These are phyloP conservation scores for Anguilla japonica DNA, from an alignment of 2,113 vertebrate genomes.

Conservation along the genomic window DNA sequence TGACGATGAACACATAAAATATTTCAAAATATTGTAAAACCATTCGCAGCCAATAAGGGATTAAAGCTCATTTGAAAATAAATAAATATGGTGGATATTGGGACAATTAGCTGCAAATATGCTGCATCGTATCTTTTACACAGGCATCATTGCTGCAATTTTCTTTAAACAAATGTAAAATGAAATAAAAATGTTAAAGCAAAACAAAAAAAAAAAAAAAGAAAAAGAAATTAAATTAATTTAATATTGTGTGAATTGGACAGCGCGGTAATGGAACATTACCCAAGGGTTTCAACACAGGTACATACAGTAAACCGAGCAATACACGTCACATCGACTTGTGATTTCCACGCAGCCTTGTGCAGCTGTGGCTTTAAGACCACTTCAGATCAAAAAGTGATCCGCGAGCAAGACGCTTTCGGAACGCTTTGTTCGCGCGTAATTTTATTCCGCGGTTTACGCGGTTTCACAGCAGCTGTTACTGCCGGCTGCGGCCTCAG, in stretches of 20 bases:
- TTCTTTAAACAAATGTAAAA: not conserved
- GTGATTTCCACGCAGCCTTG: not conserved
- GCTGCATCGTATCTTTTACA: not conserved
- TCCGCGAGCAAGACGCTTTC: not conserved
- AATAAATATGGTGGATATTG: not conserved
- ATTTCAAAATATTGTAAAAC: not conserved
- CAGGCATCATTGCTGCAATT: not conserved
- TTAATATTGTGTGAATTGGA: not conserved
- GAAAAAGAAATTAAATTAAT: no score
- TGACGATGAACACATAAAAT: no score
- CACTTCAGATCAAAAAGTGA: not conserved
- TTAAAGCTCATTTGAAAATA: not conserved
- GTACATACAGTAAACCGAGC: not conserved
- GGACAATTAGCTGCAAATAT: not conserved
- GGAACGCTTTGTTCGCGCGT: no score
- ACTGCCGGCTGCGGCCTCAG: no score
- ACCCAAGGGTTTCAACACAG: not conserved
- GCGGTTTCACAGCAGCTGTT: no score
- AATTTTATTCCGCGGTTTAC: no score
- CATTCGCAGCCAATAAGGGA: not conserved
- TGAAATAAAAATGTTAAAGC: not conserved
- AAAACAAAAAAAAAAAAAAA: not conserved
- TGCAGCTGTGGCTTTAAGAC: not conserved
- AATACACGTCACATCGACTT: not conserved
- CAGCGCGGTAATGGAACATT: not conserved